Evolutionary conservation across 2,888 invertebrate genomes (phyloP).

Genomic region (Apodemia zela): DNA sequence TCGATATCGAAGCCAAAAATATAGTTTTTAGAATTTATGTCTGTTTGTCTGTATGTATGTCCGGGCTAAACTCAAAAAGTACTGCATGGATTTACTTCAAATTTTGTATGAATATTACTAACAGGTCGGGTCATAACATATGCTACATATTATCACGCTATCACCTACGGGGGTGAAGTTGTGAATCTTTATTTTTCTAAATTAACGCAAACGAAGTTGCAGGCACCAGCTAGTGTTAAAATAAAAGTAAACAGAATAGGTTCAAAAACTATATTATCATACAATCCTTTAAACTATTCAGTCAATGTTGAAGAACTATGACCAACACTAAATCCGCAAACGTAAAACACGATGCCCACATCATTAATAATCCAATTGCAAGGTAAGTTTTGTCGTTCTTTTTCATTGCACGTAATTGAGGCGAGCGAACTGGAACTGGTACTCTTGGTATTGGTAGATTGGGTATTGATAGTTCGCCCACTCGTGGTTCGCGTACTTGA

Average conservation of each 20-base stretch:
- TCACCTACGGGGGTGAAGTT: too few species aligned
- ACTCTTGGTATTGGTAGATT: neutral
- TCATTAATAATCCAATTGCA: constrained; percentile 39
- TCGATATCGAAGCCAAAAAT: too few species aligned
- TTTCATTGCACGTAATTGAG: neutral
- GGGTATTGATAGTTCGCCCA: neutral
- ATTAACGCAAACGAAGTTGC: too few species aligned
- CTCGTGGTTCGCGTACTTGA: neutral
- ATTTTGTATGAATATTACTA: too few species aligned
- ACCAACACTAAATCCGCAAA: constrained; percentile 38
- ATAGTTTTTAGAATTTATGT: too few species aligned
- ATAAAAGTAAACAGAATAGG: neutral
- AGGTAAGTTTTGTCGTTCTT: constrained; percentile 41
- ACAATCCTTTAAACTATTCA: neutral
- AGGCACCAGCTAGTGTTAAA: neutral
- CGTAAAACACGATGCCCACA: constrained; percentile 38
- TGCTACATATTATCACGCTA: too few species aligned
- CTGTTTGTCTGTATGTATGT: too few species aligned
- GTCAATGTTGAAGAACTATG: neutral
- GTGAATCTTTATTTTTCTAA: too few species aligned
- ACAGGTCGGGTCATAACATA: too few species aligned
- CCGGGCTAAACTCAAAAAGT: too few species aligned
- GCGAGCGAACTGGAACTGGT: neutral
- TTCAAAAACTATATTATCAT: neutral
- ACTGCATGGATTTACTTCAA: too few species aligned